Base-by-base conservation (phyloP, 2,113 vertebrate species). In the Semicossyphus pulcher region DNA sequence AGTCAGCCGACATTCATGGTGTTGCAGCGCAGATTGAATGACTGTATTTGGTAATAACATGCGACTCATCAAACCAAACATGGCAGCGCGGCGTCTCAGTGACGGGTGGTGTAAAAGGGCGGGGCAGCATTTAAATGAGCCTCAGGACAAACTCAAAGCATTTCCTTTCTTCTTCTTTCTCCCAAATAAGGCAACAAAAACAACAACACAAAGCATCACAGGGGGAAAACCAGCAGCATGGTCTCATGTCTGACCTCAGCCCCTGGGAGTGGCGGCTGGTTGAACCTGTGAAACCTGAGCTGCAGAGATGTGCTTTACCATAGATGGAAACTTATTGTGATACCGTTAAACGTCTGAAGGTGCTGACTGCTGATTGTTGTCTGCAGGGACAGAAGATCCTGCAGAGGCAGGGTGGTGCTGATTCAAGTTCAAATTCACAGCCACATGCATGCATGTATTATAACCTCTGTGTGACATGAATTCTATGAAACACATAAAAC, bases 41-140 rank as follows among this genome's bases (percentile, higher is more conserved):
- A 63, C 68, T 76, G 14, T 78, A 62, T 85, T 70, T 81, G 69
- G 74, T 78, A 34, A 78, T 20, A 51, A 39, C 39, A 14, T 54
- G 63, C 80, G 76, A 80, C 49, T 80, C 76, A 45, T 76, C 36
- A 49, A 51, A 54, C 54, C 72, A 29, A 45, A 80, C 51, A 2
- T 45, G 61, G 70, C 34, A 34, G 26, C 10, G n/a, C 21, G 7
- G 37, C 47, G 32, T 25, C 2, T 62, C 20, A 28, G 65, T 52
- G 67, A 49, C 7, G 39, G 16, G 39, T 4, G 4, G 5, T 9
- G 8, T 7, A 2, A 18, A 21, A 21, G 29, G 2, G 3, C 10
- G 32, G 10, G 21, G 53, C 54, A 49, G 42, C 9, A 5, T 37
- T 80, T 9, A 64, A 64, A 63, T 32, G 25, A 70, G 21, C 34